Evolutionary conservation across 2,113 vertebrate genomes (phyloP), one percentile per base, ranked within the genome.

Genomic region (Oophaga pumilio): DNA sequence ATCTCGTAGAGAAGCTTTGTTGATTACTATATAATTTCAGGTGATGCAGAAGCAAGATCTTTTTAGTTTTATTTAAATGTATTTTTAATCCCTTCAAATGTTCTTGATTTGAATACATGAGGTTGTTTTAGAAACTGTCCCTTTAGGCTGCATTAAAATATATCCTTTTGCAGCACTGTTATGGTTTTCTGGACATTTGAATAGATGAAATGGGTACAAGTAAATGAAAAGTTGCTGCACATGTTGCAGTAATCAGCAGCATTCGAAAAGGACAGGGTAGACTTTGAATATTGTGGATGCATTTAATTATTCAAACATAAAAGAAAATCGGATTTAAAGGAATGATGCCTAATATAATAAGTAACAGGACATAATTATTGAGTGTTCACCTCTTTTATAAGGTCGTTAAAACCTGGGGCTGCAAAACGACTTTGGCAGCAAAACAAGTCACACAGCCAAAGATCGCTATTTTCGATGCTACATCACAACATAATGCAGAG

Each of bases 21-120:
- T 90, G 90, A 88, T 92, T 92, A 85, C 69, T 90, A 88, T 85
- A 84, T 91, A 92, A 90, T 91, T 91, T 76, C 85, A 91, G 90
- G 89, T 90, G 81, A 84, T 90, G 82, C 86, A 85, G 50, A 66
- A 92, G 85, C 50, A 86, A 60, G 82, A 88, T 84, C 86, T 84
- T 84, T 82, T 77, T 53, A 83, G 80, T 64, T 84, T 68, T 84
- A 77, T 56, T 59, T 87, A 52, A 82, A 49, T 64, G 71, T 52
- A 76, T 88, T 88, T 88, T 24, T 83, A 84, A 88, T 84, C 73
- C 50, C 26, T 68, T 84, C 24, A 56, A 76, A 81, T 84, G 71
- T 84, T 84, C 82, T 84, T 18, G 13, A 68, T 88, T 68, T 77
- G 71, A 88, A 88, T 77, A 77, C 60, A 88, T 77, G 80, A 88